Conservation (phyloP, 2,113 vertebrate species). For the Neolamprologus toae region DNA sequence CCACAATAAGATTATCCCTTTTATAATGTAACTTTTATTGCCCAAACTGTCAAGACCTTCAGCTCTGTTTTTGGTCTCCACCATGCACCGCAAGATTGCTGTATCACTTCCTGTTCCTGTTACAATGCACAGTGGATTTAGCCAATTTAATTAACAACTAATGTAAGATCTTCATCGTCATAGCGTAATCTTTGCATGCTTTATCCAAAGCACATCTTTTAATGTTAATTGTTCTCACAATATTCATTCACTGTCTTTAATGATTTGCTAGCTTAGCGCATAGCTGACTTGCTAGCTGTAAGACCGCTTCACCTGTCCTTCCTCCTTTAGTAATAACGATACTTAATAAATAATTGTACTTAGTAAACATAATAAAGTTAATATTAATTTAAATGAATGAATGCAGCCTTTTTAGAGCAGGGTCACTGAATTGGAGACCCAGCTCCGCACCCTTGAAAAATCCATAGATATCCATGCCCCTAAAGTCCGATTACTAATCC, state of each 20-base stretch:
- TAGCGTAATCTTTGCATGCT: not conserved
- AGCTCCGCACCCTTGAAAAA: not conserved
- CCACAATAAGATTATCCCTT: not conserved
- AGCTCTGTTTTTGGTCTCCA: not conserved
- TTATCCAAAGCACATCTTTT: not conserved
- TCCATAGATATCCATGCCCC: not conserved
- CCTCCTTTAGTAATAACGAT: fast-evolving
- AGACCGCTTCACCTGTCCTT: not conserved
- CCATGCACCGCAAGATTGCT: not conserved
- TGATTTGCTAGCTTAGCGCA: not conserved
- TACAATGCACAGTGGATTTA: not conserved
- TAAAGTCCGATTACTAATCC: not conserved
- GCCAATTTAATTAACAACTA: not conserved
- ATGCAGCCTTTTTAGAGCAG: not conserved
- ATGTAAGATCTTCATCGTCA: not conserved
- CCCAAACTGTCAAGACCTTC: not conserved
- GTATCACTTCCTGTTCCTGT: not conserved
- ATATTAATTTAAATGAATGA: not conserved
- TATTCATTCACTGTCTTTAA: not conserved
- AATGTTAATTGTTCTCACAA: not conserved
- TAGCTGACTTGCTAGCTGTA: not conserved
- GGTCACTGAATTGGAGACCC: not conserved
- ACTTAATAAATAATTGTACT: not conserved
- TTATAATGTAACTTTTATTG: not conserved
- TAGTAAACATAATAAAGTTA: not conserved